phyloP scores from a whole-genome alignment of 2,113 vertebrate genomes.

The Suricata suricatta region DNA sequence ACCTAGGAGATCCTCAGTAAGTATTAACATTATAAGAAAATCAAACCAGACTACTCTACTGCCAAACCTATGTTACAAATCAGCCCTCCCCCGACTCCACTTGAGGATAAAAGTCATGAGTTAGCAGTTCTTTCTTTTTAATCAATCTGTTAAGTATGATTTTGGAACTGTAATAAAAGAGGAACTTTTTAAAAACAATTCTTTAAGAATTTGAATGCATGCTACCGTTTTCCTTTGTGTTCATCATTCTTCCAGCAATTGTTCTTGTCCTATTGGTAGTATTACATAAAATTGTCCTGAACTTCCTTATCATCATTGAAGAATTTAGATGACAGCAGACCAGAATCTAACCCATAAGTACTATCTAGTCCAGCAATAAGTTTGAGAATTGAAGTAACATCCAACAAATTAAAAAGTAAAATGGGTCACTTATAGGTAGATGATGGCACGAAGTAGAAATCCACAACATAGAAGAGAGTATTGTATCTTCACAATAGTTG shows the following conservation, averaged over 20 bases:
- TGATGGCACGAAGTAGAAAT: background rate
- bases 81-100: background rate
- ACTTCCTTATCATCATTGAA: background rate
- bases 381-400: background rate
- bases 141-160: background rate
- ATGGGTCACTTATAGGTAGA: background rate
- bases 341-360: background rate
- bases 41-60: background rate
- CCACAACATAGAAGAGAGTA: background rate
- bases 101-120: background rate
- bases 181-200: background rate
- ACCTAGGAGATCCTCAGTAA: background rate
- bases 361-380: background rate
- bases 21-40: constrained; percentile 15
- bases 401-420: background rate
- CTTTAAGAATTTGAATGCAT: background rate
- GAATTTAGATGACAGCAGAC: background rate
- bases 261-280: background rate
- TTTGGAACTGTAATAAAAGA: background rate
- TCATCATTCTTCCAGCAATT: background rate
- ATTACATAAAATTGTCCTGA: background rate
- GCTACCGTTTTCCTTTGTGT: background rate
- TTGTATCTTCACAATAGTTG: background rate
- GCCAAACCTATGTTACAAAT: background rate
- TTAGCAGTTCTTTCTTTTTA: background rate